Evolutionary conservation across 2,888 invertebrate genomes (phyloP), one percentile per base, ranked within the genome.

Genomic region (Rambutsinella grinnellia): DNA sequence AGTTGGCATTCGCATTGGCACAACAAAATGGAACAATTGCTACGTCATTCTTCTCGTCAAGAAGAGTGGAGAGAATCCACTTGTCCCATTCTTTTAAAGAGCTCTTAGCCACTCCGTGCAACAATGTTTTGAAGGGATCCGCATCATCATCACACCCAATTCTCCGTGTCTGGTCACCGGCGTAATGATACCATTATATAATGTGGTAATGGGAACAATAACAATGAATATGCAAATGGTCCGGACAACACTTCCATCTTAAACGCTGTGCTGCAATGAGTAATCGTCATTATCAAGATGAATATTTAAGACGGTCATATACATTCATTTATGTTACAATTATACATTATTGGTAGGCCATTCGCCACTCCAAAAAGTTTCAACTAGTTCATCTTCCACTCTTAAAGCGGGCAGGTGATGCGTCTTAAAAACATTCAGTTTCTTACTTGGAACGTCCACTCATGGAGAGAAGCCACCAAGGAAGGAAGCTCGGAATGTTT

Each of bases 201-300:
- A 68, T 61, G 66, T 54, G 47, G 51, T 74, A 74, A 74, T 74
- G 65, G 74, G 54, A 60, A 74, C 74, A 74, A 74, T 74, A 74
- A 74, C 74, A 74, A 74, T 74, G 74, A 74, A 74, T 66, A 74
- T 74, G 74, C 66, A 74, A 74, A 74, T 74, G 66, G 53, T 66
- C n/a, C 61, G 61, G 60, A 54, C 66, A 74, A n/a, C n/a, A n/a
- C n/a, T n/a, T n/a, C n/a, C n/a, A n/a, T n/a, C n/a, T n/a, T n/a
- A n/a, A n/a, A n/a, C n/a, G n/a, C n/a, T n/a, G n/a, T n/a, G n/a
- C n/a, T n/a, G n/a, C n/a, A n/a, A n/a, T n/a, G n/a, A n/a, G n/a
- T n/a, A n/a, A n/a, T n/a, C n/a, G n/a, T n/a, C n/a, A n/a, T n/a
- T n/a, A n/a, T n/a, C n/a, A n/a, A n/a, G n/a, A n/a, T n/a, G n/a